Percentiles rank a stretch among this genome's conserved stretches.
phyloP scores from a whole-genome alignment of 1,140 invertebrate genomes.

The Drosophila simulans region DNA sequence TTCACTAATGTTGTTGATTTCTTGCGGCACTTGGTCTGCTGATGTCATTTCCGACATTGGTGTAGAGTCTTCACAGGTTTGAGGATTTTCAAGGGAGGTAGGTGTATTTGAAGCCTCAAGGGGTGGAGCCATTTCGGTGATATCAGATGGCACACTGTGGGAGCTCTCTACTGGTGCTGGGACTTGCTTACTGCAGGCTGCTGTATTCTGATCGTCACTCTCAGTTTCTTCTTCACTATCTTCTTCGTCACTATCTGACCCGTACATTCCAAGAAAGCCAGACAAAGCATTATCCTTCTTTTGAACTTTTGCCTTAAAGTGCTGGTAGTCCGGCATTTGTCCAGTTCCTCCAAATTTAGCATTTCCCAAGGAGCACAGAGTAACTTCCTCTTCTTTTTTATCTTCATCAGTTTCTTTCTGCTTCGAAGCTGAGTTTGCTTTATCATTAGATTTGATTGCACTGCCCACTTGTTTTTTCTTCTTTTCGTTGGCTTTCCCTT shows the following conservation, averaged over 20 bases:
- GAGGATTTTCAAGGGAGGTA: background rate
- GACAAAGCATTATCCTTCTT: conserved; percentile 43
- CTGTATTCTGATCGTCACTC: background rate
- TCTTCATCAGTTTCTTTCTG: background rate
- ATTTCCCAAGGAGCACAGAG: background rate
- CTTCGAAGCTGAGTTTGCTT: background rate
- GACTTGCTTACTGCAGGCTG: too few species aligned
- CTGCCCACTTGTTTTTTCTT: background rate
- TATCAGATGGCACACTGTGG: too few species aligned
- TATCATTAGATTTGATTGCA: background rate
- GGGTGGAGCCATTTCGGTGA: background rate
- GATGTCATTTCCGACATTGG: background rate
- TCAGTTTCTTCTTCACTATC: conserved; percentile 22
- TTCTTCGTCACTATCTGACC: conserved; percentile 68
- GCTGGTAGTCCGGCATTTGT: conserved; percentile 61
- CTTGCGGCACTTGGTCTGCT: background rate
- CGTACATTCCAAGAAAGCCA: conserved; percentile 72
- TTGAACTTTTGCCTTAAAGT: conserved; percentile 38
- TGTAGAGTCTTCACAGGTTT: background rate
- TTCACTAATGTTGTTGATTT: background rate
- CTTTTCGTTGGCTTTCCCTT: background rate
- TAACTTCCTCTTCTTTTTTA: background rate
- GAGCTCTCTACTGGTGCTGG: background rate
- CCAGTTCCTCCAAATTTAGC: conserved; percentile 65
- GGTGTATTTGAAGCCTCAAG: background rate